Evolutionary conservation across 2,797 vertebrate species (phyloP), one percentile per base, ranked within the genome.

Genomic region (Alosa sapidissima): DNA sequence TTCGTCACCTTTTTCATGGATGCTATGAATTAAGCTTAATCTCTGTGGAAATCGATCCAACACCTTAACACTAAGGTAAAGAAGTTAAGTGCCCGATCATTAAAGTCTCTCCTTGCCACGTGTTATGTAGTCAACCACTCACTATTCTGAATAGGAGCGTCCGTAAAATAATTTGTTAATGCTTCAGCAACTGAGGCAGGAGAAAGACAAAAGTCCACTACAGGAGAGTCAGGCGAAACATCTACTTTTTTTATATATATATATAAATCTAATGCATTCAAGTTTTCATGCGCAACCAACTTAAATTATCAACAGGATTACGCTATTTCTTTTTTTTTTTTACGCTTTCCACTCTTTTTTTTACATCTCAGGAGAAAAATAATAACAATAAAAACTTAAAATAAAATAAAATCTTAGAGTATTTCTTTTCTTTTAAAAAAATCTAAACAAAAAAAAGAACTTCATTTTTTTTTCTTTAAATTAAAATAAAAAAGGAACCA

Each of bases 21-120:
- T 47, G 72, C 36, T 47, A 41, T 78, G 41, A 78, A 21, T 19
- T 78, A 78, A 78, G 41, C 41, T 78, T 78, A 78, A 78, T 78
- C 72, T 78, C 75, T 81, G 91, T 92, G 92, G 92, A 87, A 93
- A 93, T 89, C 93, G 90, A 92, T 90, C 83, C 81, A 52, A 86
- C 81, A 85, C 86, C 84, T 75, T 78, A 75, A 83, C 89, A 83
- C 86, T 84, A 86, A 91, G 83, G 88, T 93, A 95, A 94, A 93
- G 93, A 95, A 96, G 93, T 94, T 96, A 95, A 95, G 93, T 96
- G 95, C 96, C 95, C 95, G 95, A 96, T 78, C 72, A 19, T 8
- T 78, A 19, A 47, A 19, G 16, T 78, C 72, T 95, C 93, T 95
- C 94, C 86, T 92, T 92, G 90, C 90, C 93, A 91, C 92, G 88